These are phyloP conservation scores for Podabrus alpinus DNA, from an alignment of 2,888 invertebrate species.

Conservation along the genomic window DNA sequence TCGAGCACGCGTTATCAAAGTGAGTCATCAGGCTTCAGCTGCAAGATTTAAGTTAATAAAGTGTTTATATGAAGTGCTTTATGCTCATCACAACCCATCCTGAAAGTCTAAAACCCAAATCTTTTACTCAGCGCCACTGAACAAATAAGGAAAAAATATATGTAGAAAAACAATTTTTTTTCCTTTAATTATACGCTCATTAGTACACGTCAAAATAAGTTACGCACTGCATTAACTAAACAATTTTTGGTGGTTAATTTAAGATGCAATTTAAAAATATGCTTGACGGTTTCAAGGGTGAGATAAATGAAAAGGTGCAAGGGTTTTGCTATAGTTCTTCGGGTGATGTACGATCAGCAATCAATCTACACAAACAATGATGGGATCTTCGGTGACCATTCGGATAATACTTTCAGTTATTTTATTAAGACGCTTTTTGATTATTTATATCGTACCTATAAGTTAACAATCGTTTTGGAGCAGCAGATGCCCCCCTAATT, in stretches of 20 bases:
- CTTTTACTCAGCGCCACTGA: not conserved
- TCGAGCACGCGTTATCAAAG: conserved; percentile 48
- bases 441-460: not conserved
- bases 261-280: conserved; percentile 12
- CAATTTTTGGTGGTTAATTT: conserved; percentile 15
- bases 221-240: conserved; percentile 12
- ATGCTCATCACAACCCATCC: not conserved
- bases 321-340: conserved; percentile 12
- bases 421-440: not conserved
- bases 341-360: conserved; percentile 16
- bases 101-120: not conserved
- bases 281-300: conserved; percentile 19
- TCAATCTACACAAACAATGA: conserved; percentile 24
- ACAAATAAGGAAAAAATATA: not conserved
- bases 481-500: not conserved
- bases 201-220: conserved; percentile 8
- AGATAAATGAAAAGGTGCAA: conserved; percentile 27
- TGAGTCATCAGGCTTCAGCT: conserved; percentile 53
- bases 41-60: conserved; percentile 42
- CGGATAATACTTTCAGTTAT: not conserved
- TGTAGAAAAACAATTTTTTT: not conserved
- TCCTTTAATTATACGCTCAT: conserved; percentile 7
- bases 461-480: not conserved
- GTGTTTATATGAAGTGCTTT: conserved; percentile 27
- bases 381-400: conserved; percentile 6